Conservation (phyloP, 2,113 vertebrate genomes). For the Nannobrachium achirus region DNA sequence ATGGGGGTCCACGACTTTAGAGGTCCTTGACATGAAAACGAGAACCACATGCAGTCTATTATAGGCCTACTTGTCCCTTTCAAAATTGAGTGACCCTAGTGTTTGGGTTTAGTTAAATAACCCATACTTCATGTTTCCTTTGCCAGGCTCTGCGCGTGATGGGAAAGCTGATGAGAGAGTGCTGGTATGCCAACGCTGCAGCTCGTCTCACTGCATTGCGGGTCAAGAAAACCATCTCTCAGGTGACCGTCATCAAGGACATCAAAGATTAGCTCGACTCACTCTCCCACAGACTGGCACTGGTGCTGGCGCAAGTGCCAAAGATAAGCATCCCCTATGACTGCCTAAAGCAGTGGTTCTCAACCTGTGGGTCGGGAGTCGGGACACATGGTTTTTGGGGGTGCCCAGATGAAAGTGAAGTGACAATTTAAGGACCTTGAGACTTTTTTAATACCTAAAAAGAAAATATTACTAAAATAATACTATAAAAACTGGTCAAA, state of each 20-base stretch:
- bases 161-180: constrained; percentile 95
- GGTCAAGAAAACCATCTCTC: constrained; percentile 94
- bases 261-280: constrained; percentile 66
- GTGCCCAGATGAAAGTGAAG: too few relatives aligned
- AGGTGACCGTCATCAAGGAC: constrained; percentile 85
- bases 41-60: not conserved
- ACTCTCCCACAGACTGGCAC: constrained; percentile 13
- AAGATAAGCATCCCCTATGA: not conserved
- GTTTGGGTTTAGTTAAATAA: not conserved
- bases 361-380: too few relatives aligned
- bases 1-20: too few relatives aligned
- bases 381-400: too few relatives aligned
- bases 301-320: constrained; percentile 13
- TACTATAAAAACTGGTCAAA: too few relatives aligned
- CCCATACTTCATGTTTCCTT: constrained; percentile 4
- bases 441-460: too few relatives aligned
- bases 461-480: too few relatives aligned
- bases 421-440: too few relatives aligned
- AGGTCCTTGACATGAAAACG: not conserved
- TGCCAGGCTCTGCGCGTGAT: constrained; percentile 89
- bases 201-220: constrained; percentile 94
- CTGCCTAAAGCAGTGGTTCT: too few relatives aligned
- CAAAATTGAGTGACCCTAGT: not conserved
- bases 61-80: not conserved
- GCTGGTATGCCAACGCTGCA: constrained; percentile 89